Conservation (phyloP, 1,140 invertebrate species). For the Orius laevigatus region DNA sequence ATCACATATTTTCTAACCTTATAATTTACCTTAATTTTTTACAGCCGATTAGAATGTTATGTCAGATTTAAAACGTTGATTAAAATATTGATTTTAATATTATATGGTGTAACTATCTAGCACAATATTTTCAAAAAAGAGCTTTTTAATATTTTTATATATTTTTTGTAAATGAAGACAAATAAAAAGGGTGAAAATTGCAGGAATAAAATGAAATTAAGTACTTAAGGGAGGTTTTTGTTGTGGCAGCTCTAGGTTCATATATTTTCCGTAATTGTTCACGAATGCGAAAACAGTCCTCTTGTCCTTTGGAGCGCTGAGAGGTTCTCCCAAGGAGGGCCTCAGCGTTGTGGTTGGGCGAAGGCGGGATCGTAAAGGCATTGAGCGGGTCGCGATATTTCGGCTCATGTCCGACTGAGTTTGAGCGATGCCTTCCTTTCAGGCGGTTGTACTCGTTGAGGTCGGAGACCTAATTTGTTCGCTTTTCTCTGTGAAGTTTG, state of each 20-base stretch:
- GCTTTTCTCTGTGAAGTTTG: conserved; percentile 79
- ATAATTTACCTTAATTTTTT: not conserved
- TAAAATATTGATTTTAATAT: not conserved
- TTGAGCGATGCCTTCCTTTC: conserved; percentile 53
- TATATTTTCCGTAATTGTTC: conserved; percentile 7
- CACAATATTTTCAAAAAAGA: not conserved
- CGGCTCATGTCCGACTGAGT: conserved; percentile 60
- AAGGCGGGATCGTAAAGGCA: conserved; percentile 2
- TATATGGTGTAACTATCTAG: not conserved
- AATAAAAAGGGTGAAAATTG: too few relatives aligned
- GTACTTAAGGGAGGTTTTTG: not conserved
- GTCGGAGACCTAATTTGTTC: conserved; percentile 66
- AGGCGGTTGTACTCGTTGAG: conserved; percentile 69
- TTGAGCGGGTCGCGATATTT: conserved; percentile 60
- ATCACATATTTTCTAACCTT: not conserved
- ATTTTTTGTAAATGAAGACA: too few relatives aligned
- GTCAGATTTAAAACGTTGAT: not conserved
- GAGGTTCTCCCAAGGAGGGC: not conserved
- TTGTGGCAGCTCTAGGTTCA: not conserved
- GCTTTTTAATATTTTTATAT: not conserved
- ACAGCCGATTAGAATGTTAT: conserved; percentile 5
- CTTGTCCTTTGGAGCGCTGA: conserved; percentile 10
- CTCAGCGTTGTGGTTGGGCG: not conserved
- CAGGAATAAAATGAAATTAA: not conserved
- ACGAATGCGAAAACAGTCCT: conserved; percentile 6